Conservation (phyloP, 2,797 vertebrate genomes). For the Protosalanx chinensis region DNA sequence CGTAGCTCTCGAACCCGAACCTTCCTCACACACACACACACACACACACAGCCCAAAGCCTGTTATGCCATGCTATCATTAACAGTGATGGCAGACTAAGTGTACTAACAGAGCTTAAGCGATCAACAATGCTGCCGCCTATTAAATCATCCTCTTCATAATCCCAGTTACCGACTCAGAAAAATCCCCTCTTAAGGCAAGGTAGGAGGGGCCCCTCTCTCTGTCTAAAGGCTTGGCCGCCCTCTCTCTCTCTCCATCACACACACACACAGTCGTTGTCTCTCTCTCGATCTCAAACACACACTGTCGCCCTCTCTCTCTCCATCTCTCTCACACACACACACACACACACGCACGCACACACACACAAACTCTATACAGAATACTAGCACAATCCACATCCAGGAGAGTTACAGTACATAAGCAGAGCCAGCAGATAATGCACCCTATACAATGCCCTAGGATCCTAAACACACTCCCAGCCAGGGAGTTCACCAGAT, state of each 20-base stretch:
- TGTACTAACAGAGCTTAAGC: conserved; percentile 28
- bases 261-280: not conserved
- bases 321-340: conserved; percentile 15
- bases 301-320: not conserved
- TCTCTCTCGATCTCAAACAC: not conserved
- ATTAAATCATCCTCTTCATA: conserved; percentile 62
- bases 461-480: no score
- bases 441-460: no score
- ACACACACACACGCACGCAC: not conserved
- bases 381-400: conserved; percentile 25
- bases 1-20: not conserved
- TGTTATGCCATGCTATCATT: not conserved
- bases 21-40: conserved; percentile 3
- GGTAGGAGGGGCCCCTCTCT: conserved; percentile 6
- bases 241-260: conserved; percentile 24
- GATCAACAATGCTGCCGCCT: conserved; percentile 57
- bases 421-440: not conserved
- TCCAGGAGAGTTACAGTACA: not conserved
- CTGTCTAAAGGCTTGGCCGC: conserved; percentile 10
- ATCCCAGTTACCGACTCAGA: conserved; percentile 54
- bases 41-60: conserved; percentile 19
- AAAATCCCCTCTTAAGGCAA: conserved; percentile 53
- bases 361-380: not conserved
- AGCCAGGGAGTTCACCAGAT: no score
- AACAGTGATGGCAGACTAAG: not conserved